Base-by-base conservation (phyloP, 2,888 invertebrate species). In the Apamea monoglypha region DNA sequence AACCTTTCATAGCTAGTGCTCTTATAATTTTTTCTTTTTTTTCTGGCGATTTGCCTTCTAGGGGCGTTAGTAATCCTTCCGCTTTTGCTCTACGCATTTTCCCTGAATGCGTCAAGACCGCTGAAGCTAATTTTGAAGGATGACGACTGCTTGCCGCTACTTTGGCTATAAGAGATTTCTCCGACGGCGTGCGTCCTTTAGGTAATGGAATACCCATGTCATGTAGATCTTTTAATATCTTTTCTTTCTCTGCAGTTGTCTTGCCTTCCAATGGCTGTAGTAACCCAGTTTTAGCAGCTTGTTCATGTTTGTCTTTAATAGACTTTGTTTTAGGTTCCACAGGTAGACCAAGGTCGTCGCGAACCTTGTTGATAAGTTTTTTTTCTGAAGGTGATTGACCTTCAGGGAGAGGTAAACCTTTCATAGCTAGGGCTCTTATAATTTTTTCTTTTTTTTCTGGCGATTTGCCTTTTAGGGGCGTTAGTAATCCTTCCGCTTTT, bases 131-230 rank as follows among this genome's bases (percentile, higher is more conserved):
- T 14, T 59, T 78, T 44, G 80, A 77, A n/a, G 82, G 36, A 21
- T 40, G 18, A 47, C 50, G 50, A 56, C 44, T 18, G 5, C 50
- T 3, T 14, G 73, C 74, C 6, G 25, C 72, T 18, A 86, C 25
- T 47, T 82, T 85, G 0, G 85, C 66, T 50, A 90, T 82, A 0
- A 87, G 64, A 1, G 85, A 74, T 83, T 90, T 91, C 67, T 91
- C 88, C n/a, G 92, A 93, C 2, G 90, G 61, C 0, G 91, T 91
- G 12, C 90, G 75, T 0, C 92, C 92, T 76, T 84, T 86, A 76
- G 29, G 93, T 82, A 44, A 88, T 6, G 63, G 64, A 7, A 83
- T 83, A 1, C 92, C 92, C 16, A 81, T 59, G 18, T 85, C 16
- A 29, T 71, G 64, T 63, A n/a, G 53, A 14, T 40, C 72, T 40